Conservation (phyloP, 2,888 invertebrate genomes). For the Heliconius cydno region DNA sequence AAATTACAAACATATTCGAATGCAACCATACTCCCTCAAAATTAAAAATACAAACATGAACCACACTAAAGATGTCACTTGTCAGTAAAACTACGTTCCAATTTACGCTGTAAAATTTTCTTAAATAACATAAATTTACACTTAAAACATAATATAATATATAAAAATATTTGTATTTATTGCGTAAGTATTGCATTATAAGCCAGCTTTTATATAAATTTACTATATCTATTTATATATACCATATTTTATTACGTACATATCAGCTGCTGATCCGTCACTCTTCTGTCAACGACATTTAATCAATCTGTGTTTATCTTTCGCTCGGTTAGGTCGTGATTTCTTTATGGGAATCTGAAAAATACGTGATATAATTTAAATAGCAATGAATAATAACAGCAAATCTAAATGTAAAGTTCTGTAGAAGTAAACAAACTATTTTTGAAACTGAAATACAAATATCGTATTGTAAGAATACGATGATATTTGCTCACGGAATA, state of each 20-base stretch:
- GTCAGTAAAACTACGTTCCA: neutral
- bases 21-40: neutral
- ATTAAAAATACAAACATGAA: neutral
- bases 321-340: conserved; percentile 38
- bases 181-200: neutral
- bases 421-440: conserved; percentile 38
- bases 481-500: conserved; percentile 66
- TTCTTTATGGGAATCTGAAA: conserved; percentile 23
- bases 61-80: neutral
- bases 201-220: neutral
- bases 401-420: conserved; percentile 40
- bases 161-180: neutral
- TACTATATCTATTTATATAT: neutral
- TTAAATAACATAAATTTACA: neutral
- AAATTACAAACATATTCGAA: neutral
- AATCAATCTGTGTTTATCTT: conserved; percentile 46
- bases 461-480: conserved; percentile 57
- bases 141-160: neutral
- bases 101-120: neutral
- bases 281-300: conserved; percentile 43
- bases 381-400: conserved; percentile 41
- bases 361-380: conserved; percentile 32
- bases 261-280: conserved; percentile 42
- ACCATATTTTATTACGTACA: neutral
- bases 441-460: conserved; percentile 32